phyloP scores from a whole-genome alignment of 2,113 vertebrate species.

The Oryzias celebensis region DNA sequence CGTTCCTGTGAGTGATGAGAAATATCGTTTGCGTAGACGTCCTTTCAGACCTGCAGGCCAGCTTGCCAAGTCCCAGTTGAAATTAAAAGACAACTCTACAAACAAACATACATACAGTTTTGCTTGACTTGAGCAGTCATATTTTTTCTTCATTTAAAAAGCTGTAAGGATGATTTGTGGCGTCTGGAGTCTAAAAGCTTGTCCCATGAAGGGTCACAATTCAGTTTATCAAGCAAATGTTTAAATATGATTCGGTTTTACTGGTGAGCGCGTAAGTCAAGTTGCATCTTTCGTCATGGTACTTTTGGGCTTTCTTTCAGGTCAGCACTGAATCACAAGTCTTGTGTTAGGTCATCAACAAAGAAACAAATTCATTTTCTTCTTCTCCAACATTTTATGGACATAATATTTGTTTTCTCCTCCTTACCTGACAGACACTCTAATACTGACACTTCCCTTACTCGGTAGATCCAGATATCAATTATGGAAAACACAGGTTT shows the following conservation, averaged over 20 bases:
- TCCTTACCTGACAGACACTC: constrained; percentile 8
- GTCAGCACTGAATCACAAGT: background rate
- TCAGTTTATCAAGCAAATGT: too few species aligned
- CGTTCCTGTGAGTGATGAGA: too few species aligned
- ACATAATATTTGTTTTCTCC: background rate
- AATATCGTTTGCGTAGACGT: too few species aligned
- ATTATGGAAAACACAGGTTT: constrained; percentile 62
- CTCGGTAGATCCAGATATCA: constrained; percentile 62
- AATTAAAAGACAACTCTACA: too few species aligned
- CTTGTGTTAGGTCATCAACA: background rate
- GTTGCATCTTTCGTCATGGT: background rate
- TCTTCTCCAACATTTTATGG: constrained; percentile 10
- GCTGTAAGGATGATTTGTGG: too few species aligned
- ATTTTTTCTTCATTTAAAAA: too few species aligned
- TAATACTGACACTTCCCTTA: constrained; percentile 44
- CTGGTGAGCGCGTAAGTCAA: background rate
- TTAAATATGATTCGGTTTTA: too few species aligned
- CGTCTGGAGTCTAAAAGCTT: too few species aligned
- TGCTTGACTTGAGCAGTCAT: background rate
- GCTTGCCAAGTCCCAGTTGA: too few species aligned
- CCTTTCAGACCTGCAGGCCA: too few species aligned
- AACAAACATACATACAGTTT: background rate
- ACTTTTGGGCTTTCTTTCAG: background rate
- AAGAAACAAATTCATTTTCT: background rate
- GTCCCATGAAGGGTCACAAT: too few species aligned